Conservation (phyloP, 2,113 vertebrate genomes). For the Spilogale gracilis region DNA sequence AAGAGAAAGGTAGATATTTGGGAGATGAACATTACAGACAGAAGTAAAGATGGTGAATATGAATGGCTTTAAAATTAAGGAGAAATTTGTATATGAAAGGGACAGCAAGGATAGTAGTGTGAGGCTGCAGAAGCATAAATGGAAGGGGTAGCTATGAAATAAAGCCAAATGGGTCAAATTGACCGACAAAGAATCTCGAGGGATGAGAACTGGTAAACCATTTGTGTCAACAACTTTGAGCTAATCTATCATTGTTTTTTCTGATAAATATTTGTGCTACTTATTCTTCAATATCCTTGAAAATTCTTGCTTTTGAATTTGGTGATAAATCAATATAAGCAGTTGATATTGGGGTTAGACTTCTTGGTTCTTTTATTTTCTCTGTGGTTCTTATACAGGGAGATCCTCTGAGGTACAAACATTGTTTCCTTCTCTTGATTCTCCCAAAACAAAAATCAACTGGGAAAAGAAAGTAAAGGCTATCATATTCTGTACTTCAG, state of each 20-base stretch:
- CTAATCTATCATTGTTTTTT: neutral
- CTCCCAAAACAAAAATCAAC: neutral
- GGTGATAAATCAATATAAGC: neutral
- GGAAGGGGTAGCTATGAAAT: neutral
- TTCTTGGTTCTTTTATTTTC: neutral
- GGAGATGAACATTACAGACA: neutral
- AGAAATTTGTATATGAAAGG: neutral
- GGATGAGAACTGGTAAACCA: neutral
- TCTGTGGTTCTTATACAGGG: no score
- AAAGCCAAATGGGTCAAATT: neutral
- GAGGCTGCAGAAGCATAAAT: no score
- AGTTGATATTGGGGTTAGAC: neutral
- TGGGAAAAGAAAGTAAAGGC: neutral
- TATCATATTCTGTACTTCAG: neutral
- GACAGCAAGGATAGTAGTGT: neutral
- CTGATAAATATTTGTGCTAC: neutral
- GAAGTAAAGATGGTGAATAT: neutral
- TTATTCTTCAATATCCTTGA: neutral
- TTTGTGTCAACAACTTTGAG: neutral
- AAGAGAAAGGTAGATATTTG: neutral
- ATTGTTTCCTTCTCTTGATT: neutral
- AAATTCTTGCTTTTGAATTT: neutral
- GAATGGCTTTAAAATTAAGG: neutral
- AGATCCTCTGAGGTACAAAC: neutral
- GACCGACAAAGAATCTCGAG: neutral